Base-by-base conservation (phyloP, 2,113 vertebrate genomes). In the Alexandromys fortis region DNA sequence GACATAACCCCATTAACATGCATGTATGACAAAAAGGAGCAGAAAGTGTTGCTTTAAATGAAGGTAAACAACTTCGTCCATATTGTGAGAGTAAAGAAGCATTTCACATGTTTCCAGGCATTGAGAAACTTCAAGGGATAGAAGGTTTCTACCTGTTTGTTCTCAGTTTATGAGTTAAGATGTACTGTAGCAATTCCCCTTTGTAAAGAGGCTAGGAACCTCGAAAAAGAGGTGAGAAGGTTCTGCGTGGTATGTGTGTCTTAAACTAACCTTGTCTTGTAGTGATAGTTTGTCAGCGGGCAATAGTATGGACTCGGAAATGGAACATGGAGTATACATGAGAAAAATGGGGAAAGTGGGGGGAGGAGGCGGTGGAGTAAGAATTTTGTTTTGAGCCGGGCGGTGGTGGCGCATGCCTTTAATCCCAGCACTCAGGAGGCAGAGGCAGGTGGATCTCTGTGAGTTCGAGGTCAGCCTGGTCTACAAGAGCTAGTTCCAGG, bases 121-220 rank as follows among this genome's bases (percentile, higher is more conserved):
- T 76, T 76, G 73, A 76, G 22, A 24, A 76, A 26, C 38, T 42
- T 75, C 12, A 75, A 42, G 22, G 21, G 38, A 38, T 73, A 38
- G 7, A 87, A 70, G 21, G 49, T 68, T 93, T 87, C 42, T 38
- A 38, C 24, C 21, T 92, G 28, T 92, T 47, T 83, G 11, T 86
- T 96, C n/a, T 85, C 45, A 77, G 1, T 92, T 88, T 42, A 55
- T 72, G 19, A 30, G 16, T 95, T 92, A 94, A 91, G 33, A 67
- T 86, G 5, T 49, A 77, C 13, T 58, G 72, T 42, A 72, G 19
- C 77, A 14, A 21, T 79, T 24, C 63, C 42, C 9, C 28, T 90
- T 90, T 83, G 5, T 81, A 90, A 26, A 30, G 7, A 11, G n/a
- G 22, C 49, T 72, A 45, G 24, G 26, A 22, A 91, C 61, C 45